Evolutionary conservation across 1,140 invertebrate genomes (phyloP).

Genomic region (Orussus abietinus): DNA sequence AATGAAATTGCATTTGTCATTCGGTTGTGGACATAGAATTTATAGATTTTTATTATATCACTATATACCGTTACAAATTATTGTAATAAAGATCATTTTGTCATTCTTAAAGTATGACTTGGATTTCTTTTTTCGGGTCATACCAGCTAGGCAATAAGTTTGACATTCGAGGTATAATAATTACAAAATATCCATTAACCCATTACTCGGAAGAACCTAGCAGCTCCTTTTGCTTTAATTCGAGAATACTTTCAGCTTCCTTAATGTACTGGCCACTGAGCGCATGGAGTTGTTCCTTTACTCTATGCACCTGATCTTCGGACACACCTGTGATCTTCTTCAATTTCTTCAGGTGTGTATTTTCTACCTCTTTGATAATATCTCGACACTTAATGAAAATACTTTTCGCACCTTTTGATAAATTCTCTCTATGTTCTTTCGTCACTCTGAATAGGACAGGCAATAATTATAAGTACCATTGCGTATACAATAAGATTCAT

Average conservation of each 20-base stretch:
- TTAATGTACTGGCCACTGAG: slow-evolving; percentile 63
- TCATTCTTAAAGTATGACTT: slow-evolving; percentile 1
- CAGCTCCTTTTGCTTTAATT: slow-evolving; percentile 72
- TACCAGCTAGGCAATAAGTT: too few relatives aligned
- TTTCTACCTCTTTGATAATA: slow-evolving; percentile 73
- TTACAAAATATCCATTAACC: too few relatives aligned
- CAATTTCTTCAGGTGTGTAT: slow-evolving; percentile 65
- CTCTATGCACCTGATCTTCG: slow-evolving; percentile 63
- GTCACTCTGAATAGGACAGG: slow-evolving; percentile 67
- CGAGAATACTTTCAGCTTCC: slow-evolving; percentile 65
- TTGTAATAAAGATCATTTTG: slow-evolving; percentile 40
- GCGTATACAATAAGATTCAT: slow-evolving; percentile 11
- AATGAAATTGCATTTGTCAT: slow-evolving; percentile 40
- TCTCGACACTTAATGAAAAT: slow-evolving; percentile 78
- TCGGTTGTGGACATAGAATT: slow-evolving; percentile 48
- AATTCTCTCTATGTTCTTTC: slow-evolving; percentile 81
- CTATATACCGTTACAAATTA: slow-evolving; percentile 38
- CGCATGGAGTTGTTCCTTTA: slow-evolving; percentile 65
- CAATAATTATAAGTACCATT: slow-evolving; percentile 10
- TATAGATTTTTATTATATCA: slow-evolving; percentile 50
- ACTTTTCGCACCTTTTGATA: slow-evolving; percentile 83
- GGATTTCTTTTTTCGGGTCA: too few relatives aligned
- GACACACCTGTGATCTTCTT: slow-evolving; percentile 65
- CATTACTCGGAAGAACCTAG: slow-evolving; percentile 44
- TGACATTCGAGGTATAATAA: too few relatives aligned